These are phyloP conservation scores for Perizoma flavofasciatum DNA, from an alignment of 2,888 invertebrate genomes.

Conservation along the genomic window DNA sequence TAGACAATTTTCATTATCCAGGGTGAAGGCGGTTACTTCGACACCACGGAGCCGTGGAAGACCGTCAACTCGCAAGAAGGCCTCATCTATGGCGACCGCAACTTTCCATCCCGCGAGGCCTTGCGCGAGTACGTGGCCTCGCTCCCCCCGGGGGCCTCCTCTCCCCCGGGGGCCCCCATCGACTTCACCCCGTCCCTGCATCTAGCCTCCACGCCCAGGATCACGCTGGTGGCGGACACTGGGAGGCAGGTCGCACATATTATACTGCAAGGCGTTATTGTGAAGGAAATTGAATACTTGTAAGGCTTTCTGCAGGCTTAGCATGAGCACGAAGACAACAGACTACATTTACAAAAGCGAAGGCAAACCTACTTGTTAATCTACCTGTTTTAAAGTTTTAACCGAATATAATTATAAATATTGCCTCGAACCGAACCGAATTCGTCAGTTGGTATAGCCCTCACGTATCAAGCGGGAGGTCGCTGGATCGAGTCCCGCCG, in stretches of 20 bases:
- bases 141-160: slow-evolving; percentile 46
- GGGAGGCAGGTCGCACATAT: slow-evolving; percentile 64
- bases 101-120: slow-evolving; percentile 56
- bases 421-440: too few species aligned
- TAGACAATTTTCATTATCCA: slow-evolving; percentile 35
- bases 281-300: slow-evolving; percentile 60
- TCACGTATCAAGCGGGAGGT: too few species aligned
- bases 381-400: too few species aligned
- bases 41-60: slow-evolving; percentile 60
- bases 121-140: slow-evolving; percentile 48
- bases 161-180: slow-evolving; percentile 30
- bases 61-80: slow-evolving; percentile 45
- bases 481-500: too few species aligned
- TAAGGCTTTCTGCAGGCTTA: slow-evolving; percentile 32
- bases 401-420: too few species aligned
- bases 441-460: too few species aligned
- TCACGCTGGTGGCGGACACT: slow-evolving; percentile 52
- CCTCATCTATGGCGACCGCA: slow-evolving; percentile 58
- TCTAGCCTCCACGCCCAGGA: slow-evolving; percentile 43
- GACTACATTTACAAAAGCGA: too few species aligned
- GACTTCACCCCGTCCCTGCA: slow-evolving; percentile 47
- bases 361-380: too few species aligned
- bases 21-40: slow-evolving; percentile 78
- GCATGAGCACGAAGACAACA: too few species aligned
- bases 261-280: slow-evolving; percentile 56